These are phyloP conservation scores for Arenicola marina DNA, from an alignment of 2,888 invertebrate genomes.

Conservation along the genomic window DNA sequence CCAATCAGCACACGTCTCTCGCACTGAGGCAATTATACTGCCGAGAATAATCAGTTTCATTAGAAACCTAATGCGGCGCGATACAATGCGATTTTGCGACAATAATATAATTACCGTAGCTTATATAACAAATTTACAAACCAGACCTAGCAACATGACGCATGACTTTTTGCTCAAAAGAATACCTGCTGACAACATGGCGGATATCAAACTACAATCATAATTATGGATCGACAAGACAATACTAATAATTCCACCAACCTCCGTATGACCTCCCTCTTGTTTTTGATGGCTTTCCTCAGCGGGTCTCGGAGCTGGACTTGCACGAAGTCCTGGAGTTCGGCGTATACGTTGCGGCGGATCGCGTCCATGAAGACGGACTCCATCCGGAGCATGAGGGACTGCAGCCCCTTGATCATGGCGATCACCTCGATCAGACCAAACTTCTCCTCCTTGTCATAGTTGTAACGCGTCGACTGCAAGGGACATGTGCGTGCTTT, in stretches of 20 bases:
- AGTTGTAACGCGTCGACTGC: conserved; percentile 94
- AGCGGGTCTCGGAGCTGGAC: conserved; percentile 85
- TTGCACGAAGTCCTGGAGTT: conserved; percentile 96
- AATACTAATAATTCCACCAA: conserved; percentile 26
- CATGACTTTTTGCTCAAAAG: too few species aligned
- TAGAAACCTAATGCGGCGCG: too few species aligned
- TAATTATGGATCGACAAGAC: background rate
- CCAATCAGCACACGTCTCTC: conserved; percentile 98
- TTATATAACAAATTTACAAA: too few species aligned
- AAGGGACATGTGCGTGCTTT: too few species aligned
- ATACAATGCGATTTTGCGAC: too few species aligned
- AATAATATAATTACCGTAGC: too few species aligned
- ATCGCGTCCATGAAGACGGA: conserved; percentile 92
- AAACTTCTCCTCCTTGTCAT: conserved; percentile 95
- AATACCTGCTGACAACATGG: too few species aligned
- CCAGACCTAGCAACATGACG: too few species aligned
- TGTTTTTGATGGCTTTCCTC: conserved; percentile 95
- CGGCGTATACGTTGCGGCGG: conserved; percentile 88
- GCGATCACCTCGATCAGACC: conserved; percentile 97
- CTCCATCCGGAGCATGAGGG: conserved; percentile 93
- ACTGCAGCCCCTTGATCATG: conserved; percentile 97
- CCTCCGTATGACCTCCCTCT: conserved; percentile 83
- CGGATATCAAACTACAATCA: background rate
- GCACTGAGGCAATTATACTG: conserved; percentile 94
- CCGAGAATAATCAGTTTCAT: too few species aligned